These are phyloP conservation scores for Varanus komodoensis DNA, from an alignment of 2,113 vertebrate genomes.

Conservation along the genomic window DNA sequence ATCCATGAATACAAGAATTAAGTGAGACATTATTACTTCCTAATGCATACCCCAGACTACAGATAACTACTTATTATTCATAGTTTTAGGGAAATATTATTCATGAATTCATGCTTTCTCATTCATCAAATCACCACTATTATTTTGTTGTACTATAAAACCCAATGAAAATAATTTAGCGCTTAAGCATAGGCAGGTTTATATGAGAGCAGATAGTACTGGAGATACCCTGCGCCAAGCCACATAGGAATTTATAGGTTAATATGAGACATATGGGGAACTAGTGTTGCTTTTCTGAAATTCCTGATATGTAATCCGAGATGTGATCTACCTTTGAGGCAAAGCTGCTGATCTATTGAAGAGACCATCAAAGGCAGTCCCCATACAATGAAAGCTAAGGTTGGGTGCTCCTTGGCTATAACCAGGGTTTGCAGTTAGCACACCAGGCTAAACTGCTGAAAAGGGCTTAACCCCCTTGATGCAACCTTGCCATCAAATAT, in stretches of 20 bases:
- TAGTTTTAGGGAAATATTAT: slow-evolving; percentile 23
- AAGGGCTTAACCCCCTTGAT: too few species aligned
- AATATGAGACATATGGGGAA: neutral
- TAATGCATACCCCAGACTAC: slow-evolving; percentile 17
- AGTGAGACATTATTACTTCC: neutral
- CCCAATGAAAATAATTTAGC: neutral
- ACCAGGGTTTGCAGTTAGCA: too few species aligned
- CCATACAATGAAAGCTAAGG: neutral
- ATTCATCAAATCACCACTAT: neutral
- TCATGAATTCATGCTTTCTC: slow-evolving; percentile 7
- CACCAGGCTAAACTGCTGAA: too few species aligned
- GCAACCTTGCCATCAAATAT: too few species aligned
- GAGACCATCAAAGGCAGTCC: neutral
- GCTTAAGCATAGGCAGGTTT: too few species aligned
- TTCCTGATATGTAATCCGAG: neutral
- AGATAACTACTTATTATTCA: slow-evolving; percentile 1
- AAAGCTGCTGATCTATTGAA: neutral
- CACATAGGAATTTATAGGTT: too few species aligned
- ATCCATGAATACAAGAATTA: neutral
- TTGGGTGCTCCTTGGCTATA: neutral
- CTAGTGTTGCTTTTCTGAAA: neutral
- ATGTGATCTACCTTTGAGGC: too few species aligned
- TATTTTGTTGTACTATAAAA: neutral
- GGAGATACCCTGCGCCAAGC: too few species aligned
- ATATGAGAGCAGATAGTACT: too few species aligned